These are phyloP conservation scores for Rallus limicola DNA, from an alignment of 2,113 vertebrate genomes.

Conservation along the genomic window DNA sequence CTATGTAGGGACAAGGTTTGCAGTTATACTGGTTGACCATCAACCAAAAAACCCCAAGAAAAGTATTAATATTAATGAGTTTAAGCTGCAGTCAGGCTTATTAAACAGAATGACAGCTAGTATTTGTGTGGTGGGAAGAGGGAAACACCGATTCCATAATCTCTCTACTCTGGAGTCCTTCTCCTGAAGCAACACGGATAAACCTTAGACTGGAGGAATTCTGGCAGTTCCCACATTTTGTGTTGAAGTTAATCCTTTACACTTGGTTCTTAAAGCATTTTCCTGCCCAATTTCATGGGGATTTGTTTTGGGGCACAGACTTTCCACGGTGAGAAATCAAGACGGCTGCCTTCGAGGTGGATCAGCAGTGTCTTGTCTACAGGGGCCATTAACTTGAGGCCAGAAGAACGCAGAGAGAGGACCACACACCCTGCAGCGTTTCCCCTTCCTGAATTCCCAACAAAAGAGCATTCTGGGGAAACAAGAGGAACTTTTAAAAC, in stretches of 20 bases:
- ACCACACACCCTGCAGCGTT: not conserved
- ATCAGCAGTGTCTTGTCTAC: not conserved
- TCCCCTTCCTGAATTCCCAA: not conserved
- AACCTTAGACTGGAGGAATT: not conserved
- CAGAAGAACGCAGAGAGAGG: not conserved
- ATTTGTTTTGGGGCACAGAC: not conserved
- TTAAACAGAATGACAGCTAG: not conserved
- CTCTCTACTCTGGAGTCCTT: not conserved
- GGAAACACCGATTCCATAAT: not conserved
- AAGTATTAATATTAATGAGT: not conserved
- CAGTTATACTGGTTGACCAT: too few species aligned
- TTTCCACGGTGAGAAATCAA: not conserved
- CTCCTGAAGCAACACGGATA: not conserved
- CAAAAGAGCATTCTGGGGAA: not conserved
- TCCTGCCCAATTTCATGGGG: not conserved
- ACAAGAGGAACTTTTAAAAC: not conserved
- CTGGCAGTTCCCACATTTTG: not conserved
- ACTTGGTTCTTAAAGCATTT: not conserved
- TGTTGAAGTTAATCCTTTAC: not conserved
- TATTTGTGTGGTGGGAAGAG: not conserved
- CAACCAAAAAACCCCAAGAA: not conserved
- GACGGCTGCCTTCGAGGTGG: not conserved
- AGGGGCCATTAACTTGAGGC: not conserved
- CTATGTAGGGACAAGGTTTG: not conserved
- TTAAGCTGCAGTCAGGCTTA: not conserved